Evolutionary conservation across 64 coral and sea anemone genomes (phyloP), one percentile per base, ranked within the genome.

Genomic region (Stylophora pistillata): DNA sequence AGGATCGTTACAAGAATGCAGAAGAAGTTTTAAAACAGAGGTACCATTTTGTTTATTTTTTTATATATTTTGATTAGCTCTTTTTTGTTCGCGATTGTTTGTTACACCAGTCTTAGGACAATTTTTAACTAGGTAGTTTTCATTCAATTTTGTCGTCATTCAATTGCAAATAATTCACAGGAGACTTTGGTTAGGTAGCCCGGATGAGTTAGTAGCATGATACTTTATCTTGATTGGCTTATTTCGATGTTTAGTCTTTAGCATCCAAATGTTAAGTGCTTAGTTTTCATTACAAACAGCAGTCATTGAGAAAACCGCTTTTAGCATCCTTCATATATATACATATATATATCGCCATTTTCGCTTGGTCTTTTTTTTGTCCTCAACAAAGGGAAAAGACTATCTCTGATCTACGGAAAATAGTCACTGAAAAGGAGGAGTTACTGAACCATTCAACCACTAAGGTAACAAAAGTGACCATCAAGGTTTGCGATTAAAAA

Each of bases 1-100:
- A 93, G 91, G 65, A 58, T 29, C 87, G 86, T 76, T 95, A 72
- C 76, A 69, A 93, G 58, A 93, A 90, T 9, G 78, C 94, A 18
- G 94, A 96, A 90, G 80, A 66, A 30, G 91, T 62, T 4, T 65
- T 96, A 57, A 73, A 92, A 76, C 91, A 96, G 33, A 96, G 94
- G 94, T 96, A 77, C 66, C 59, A 14, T 54, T 31, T 30, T 9
- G 17, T 12, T 13, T 26, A 17, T n/a, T 7, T 56, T 21, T 60
- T 29, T 16, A 20, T 14, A 33, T 79, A 55, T 15, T 9, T 11
- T 57, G 53, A 1, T 28, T 27, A 58, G 52, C 53, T 15, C 16
- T 55, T 30, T n/a, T n/a, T n/a, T n/a, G n/a, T n/a, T n/a, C n/a
- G n/a, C n/a, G n/a, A n/a, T n/a, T n/a, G n/a, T n/a, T n/a, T n/a